Conservation (phyloP, 2,888 invertebrate species). For the Syrphus vitripennis region DNA sequence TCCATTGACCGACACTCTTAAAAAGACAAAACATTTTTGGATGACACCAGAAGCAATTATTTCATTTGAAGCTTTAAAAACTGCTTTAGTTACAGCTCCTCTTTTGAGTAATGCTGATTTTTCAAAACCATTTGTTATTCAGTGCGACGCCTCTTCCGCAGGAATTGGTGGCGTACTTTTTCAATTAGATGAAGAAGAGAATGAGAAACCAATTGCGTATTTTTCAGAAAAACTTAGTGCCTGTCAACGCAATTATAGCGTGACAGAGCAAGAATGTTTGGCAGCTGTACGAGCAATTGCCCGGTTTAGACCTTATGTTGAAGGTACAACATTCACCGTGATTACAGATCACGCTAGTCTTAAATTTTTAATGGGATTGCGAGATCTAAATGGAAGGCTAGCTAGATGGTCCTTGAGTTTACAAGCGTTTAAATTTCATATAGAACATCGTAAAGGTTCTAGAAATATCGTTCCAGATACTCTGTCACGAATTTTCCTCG, state of each 20-base stretch:
- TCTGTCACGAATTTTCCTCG: not conserved
- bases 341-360: not conserved
- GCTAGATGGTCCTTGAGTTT: not conserved
- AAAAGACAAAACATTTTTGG: not conserved
- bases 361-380: not conserved
- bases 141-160: not conserved
- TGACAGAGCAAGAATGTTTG: not conserved
- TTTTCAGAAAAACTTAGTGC: no score
- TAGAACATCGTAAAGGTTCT: not conserved
- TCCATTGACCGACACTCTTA: not conserved
- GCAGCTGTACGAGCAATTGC: conserved; percentile 27
- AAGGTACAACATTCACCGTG: not conserved
- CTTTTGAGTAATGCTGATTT: no score
- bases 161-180: not conserved
- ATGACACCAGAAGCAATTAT: not conserved
- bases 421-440: not conserved
- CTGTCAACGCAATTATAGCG: no score
- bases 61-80: not conserved
- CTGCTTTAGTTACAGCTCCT: not conserved
- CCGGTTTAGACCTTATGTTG: conserved; percentile 1
- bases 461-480: not conserved
- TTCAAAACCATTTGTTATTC: no score
- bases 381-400: not conserved
- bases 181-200: not conserved
- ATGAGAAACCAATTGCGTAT: no score